Conservation (phyloP, 2,797 vertebrate genomes). For the Pteropus rufus region DNA sequence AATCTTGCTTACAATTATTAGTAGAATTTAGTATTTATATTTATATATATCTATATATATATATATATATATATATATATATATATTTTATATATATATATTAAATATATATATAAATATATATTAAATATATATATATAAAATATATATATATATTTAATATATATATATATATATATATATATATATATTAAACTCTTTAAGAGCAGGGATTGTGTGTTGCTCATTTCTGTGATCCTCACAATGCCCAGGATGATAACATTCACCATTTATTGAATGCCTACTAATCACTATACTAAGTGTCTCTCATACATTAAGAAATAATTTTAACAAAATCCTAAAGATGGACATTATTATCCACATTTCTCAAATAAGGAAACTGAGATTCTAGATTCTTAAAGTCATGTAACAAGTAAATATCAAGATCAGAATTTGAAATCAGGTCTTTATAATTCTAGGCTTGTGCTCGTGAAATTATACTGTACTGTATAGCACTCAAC, state of each 20-base stretch:
- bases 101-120: background rate
- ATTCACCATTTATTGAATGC: background rate
- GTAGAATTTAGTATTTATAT: background rate
- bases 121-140: too few relatives aligned
- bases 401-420: background rate
- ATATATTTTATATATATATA: background rate
- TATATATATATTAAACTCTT: background rate
- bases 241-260: background rate
- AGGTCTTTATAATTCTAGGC: slow-evolving; percentile 8
- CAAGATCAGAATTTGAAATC: slow-evolving; percentile 29
- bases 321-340: slow-evolving; percentile 25
- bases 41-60: background rate
- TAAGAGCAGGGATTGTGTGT: background rate
- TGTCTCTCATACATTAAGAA: background rate
- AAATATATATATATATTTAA: background rate
- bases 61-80: background rate
- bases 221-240: background rate
- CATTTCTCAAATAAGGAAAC: background rate
- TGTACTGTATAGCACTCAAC: background rate
- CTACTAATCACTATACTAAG: background rate
- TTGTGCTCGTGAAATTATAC: background rate
- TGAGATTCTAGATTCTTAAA: background rate
- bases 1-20: background rate
- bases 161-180: background rate
- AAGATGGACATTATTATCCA: background rate